Base-by-base conservation (phyloP, 2,888 invertebrate species). In the Cheilosia grossa region DNA sequence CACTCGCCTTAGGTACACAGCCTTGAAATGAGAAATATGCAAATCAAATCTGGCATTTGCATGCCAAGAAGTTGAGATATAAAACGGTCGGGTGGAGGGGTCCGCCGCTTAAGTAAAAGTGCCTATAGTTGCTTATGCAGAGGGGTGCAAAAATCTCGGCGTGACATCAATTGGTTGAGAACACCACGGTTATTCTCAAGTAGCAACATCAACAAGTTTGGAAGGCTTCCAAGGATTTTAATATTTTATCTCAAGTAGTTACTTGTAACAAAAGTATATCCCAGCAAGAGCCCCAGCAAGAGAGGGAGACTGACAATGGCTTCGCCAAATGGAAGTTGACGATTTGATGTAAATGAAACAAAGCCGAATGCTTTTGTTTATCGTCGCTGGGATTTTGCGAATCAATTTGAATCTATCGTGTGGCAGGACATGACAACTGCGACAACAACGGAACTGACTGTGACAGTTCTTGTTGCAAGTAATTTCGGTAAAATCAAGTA, bases 181-280 rank as follows among this genome's bases (percentile, higher is more conserved):
- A 75, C 74, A 75, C 21, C 7, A 54, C 44, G 67, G 44, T 77
- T 77, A 77, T 33, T 44, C 37, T 61, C 3, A 47, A 69, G 69
- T 44, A 19, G 77, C 54, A 17, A 19, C 67, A 69, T 77, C 77
- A 77, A 77, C 77, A 77, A 69, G 77, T 77, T 69, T 53, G 61
- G 47, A 69, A 69, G 59, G 47, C 59, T 61, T 77, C 44, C 77
- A 54, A 47, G 44, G 54, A 47, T 69, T 77, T 77, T 61, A 69
- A 69, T 77, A 69, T 77, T 61, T 67, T 49, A 67, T 67, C 67
- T 51, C 58, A 17, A 56, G 56, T 27, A 40, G 17, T 47, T 17
- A 54, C 47, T 24, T 64, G 24, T 4, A 6, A 4, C 4, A 5
- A 24, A 24, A 3, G 19, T 47, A 30, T 19, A 27, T 17, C 7